Evolutionary conservation across 2,888 invertebrate species (phyloP), one percentile per base, ranked within the genome.

Genomic region (Argyra leucocephala): DNA sequence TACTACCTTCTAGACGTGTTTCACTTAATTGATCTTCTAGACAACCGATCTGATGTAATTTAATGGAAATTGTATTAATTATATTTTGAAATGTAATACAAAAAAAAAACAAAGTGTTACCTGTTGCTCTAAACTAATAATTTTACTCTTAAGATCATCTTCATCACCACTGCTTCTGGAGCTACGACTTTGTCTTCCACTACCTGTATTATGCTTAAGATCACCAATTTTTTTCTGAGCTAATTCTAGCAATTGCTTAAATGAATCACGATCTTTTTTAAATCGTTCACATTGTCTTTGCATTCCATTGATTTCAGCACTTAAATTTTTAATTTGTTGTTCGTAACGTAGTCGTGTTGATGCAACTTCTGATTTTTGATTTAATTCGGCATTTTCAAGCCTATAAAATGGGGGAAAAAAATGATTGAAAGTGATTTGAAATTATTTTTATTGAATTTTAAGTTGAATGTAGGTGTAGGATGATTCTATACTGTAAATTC

Each of bases 21-120:
- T 94, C 93, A 58, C 92, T 91, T 37, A 95, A 81, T 76, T 94
- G 93, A 77, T 95, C 94, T 76, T 94, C 93, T 74, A 94, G 83
- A 69, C 89, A 88, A 66, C 89, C 88, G 68, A 93, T 73, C 78
- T 78, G 36, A 31, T 21, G 22, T 62, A 24, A 18, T 1, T 10
- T 64, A 64, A 61, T 23, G 3, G 23, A 24, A 21, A 1, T 37
- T 59, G 15, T 9, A 61, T 1, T 31, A 3, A 36, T 21, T 36
- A 3, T 59, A 12, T 18, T 48, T 57, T 58, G 7, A 58, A 58
- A 21, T 58, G 3, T 22, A 22, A 22, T 22, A 21, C 10, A 12
- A 10, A 58, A 2, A 6, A 22, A 22, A 58, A 58, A 3, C 2
- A 4, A n/a, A 4, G 22, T 57, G 6, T 65, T 61, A 78, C 85